These are phyloP conservation scores for Aplidium turbinatum DNA, from an alignment of 23 tunicate species.

Conservation along the genomic window DNA sequence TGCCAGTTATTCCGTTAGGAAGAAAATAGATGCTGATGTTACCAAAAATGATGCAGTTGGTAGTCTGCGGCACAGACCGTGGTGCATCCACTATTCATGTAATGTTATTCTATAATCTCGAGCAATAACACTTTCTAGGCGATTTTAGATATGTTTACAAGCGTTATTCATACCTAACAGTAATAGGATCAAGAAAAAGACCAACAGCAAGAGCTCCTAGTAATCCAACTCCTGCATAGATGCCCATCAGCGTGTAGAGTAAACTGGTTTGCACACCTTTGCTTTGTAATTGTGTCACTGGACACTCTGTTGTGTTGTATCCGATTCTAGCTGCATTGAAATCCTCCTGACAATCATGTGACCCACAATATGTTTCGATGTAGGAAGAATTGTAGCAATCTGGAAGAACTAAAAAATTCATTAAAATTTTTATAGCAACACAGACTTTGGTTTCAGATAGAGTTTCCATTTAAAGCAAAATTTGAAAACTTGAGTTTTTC, in stretches of 20 bases:
- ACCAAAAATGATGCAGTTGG: too few relatives aligned
- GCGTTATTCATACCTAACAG: conserved; percentile 67
- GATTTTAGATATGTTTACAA: too few relatives aligned
- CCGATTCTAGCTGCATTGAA: conserved; percentile 1
- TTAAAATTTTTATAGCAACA: too few relatives aligned
- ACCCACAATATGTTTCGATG: conserved; percentile 71
- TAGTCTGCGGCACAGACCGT: too few relatives aligned
- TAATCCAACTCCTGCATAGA: conserved; percentile 71
- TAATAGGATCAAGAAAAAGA: conserved; percentile 59
- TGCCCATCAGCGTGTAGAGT: conserved; percentile 87
- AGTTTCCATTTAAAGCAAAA: too few relatives aligned
- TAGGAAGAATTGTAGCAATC: conserved; percentile 41
- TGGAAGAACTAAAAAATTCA: conserved; percentile 66
- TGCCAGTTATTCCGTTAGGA: too few relatives aligned
- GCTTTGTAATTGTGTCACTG: not conserved
- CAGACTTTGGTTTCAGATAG: too few relatives aligned
- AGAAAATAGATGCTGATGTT: too few relatives aligned
- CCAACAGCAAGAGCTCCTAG: conserved; percentile 63
- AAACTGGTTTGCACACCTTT: conserved; percentile 19
- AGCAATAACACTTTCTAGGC: too few relatives aligned
- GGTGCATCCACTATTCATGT: too few relatives aligned
- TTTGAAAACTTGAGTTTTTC: too few relatives aligned
- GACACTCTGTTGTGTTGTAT: conserved; percentile 31
- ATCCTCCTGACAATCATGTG: conserved; percentile 74
- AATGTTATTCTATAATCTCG: too few relatives aligned